Base-by-base conservation (phyloP, 1,140 invertebrate species). In the Lepidotrigona ventralis region DNA sequence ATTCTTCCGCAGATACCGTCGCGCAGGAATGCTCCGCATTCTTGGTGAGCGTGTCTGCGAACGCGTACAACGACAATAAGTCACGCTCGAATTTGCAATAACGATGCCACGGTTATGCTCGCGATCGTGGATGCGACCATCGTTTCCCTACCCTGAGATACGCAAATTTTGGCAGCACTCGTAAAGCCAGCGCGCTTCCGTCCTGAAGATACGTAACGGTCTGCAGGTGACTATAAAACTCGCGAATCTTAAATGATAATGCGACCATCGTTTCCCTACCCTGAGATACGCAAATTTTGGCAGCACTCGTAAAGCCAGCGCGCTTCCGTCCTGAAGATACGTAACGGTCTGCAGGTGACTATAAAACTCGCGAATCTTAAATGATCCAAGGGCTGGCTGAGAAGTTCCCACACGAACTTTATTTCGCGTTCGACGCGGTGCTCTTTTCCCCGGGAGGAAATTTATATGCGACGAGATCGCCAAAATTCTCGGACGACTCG, bases 1-100 rank as follows among this genome's bases (percentile, higher is more conserved):
- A 80, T 80, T 73, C 69, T 72, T 80, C 33, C 71, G 33, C 12
- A 19, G 21, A 66, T 66, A 1, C 54, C 64, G 53, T 33, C 29
- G 53, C 46, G 39, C 15, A 21, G 33, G 53, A 12, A 71, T 79
- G 29, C 33, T 19, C 39, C 19, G n/a, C n/a, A 63, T 80, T 80
- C 79, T 73, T 73, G 56, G 69, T 69, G 69, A 56, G 69, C 79
- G 58, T n/a, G 58, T n/a, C n/a, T 63, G 66, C 23, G 77, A 54
- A 21, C 77, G 69, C 54, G 46, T 73, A 58, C 78, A 3, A n/a
- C 33, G 69, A 56, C 79, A 46, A 80, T 80, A 80, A 80, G 79
- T 80, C 79, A 72, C 56, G 56, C 69, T 80, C 26, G 78, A 80
- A 71, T 80, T 80, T 80, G 54, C 78, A 80, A 71, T 71, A 72